Evolutionary conservation across 2,113 vertebrate species (phyloP), one percentile per base, ranked within the genome.

Genomic region (Nycticryphes semicollaris): DNA sequence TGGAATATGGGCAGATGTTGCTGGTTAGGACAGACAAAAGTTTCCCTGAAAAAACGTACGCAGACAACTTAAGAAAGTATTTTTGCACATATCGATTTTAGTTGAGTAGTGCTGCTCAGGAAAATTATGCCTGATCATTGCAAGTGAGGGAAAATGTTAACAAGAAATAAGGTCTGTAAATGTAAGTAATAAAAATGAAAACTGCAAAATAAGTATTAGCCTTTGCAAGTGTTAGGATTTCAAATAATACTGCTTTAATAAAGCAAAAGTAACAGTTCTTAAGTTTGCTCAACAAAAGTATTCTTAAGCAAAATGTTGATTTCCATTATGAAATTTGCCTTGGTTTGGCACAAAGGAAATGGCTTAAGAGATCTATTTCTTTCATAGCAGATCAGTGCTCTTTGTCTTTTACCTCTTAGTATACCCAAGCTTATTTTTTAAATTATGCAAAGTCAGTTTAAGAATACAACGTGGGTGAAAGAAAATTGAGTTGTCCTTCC

Each of bases 291-390:
- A 93, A 89, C 66, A 67, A 45, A 87, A 53, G 37, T 57, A n/a
- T 92, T 96, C 91, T 96, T 96, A 89, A 93, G 83, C 83, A 95
- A 95, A 86, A 91, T 95, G 48, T 89, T 60, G 88, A 51, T 97
- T 96, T 98, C 94, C 92, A 23, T 84, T 89, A 60, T 28, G 53
- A 82, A 95, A 89, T 82, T 63, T 48, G 8, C 72, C 66, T 92
- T 48, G 9, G 39, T 94, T 97, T 98, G 94, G 74, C 89, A 92
- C 80, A 86, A 86, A 81, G 77, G 43, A 93, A 88, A 41, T 20
- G 59, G 39, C 86, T 97, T 84, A 95, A 68, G 51, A 69, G 79
- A 66, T 93, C 47, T 84, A 24, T 24, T 96, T 73, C 67, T 95
- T 97, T 91, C 21, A 13, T 20, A 89, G 84, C 69, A 92, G 81